phyloP scores from a whole-genome alignment of 2,113 vertebrate species.

The Hyla sarda region DNA sequence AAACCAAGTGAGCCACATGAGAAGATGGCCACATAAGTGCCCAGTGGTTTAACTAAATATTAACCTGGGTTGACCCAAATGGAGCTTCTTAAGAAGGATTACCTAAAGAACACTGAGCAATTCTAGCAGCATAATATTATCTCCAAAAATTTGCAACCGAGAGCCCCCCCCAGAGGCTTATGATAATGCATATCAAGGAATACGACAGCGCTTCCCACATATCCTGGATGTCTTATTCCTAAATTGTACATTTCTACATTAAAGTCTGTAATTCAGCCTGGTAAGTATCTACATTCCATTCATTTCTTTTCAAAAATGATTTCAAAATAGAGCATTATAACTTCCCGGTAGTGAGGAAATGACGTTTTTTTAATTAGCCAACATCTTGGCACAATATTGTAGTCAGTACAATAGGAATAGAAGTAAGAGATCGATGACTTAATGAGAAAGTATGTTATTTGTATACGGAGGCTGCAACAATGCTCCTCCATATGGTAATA shows the following conservation, averaged over 20 bases:
- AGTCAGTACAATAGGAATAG: neutral
- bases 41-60: too few species aligned
- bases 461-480: neutral
- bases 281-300: neutral
- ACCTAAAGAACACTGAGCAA: too few species aligned
- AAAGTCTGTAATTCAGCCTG: neutral
- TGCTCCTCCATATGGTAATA: slow-evolving; percentile 1
- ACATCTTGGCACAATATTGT: too few species aligned
- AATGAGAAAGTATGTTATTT: slow-evolving; percentile 24
- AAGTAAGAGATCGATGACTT: neutral
- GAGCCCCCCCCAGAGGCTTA: too few species aligned
- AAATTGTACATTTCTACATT: slow-evolving; percentile 1
- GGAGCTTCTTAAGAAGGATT: too few species aligned
- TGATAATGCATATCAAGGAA: too few species aligned
- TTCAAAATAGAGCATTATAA: neutral
- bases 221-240: neutral
- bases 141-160: too few species aligned
- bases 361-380: neutral
- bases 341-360: neutral
- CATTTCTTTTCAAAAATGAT: neutral
- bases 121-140: too few species aligned
- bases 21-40: too few species aligned
- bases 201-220: too few species aligned
- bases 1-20: too few species aligned
- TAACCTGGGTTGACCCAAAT: too few species aligned